Evolutionary conservation across 2,113 vertebrate species (phyloP), one percentile per base, ranked within the genome.

Genomic region (Chloropsis hardwickii): DNA sequence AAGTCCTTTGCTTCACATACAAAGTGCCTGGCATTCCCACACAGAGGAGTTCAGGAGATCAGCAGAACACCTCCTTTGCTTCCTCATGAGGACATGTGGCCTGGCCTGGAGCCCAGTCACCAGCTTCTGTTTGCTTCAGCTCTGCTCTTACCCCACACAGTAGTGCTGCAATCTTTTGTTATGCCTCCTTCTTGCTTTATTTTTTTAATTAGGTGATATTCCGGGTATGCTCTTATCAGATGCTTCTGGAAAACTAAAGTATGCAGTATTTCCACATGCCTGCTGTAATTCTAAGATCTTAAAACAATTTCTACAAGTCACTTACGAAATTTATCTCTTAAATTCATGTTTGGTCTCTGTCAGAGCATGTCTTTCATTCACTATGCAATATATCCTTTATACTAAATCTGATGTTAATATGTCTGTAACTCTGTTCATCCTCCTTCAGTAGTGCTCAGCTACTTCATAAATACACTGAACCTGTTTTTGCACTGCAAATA

Each of bases 31-130:
- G 28, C 14, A 23, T 47, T 80, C 45, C 18, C 8, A 2, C 20
- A 51, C 2, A 3, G 45, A 35, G 31, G 35, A 40, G 44, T 44
- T 73, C 44, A 66, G 31, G 29, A 60, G 14, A 42, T 37, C 8
- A 47, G 17, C 14, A 76, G 66, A 53, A 20, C 13, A 27, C 4
- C 27, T 51, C 24, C 39, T 76, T 60, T 67, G 20, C 33, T 50
- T 80, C 22, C 11, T 37, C 42, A 14, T 0, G 2, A 54, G 48
- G 28, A 31, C 0, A 0, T 18, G 12, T 18, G 35, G 14, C 40
- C 40, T 6, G 3, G 15, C 31, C 47, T 66, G 48, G 28, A 56
- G 12, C 15, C 6, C 40, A 22, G 18, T 48, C 64, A 37, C 19
- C 25, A 72, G 11, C n/a, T 81, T 89, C 72, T 77, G 25, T 73